Percentiles rank a stretch among this genome's conserved stretches.
phyloP scores from a whole-genome alignment of 1,140 invertebrate species.

The Aphelenchoides fujianensis region DNA sequence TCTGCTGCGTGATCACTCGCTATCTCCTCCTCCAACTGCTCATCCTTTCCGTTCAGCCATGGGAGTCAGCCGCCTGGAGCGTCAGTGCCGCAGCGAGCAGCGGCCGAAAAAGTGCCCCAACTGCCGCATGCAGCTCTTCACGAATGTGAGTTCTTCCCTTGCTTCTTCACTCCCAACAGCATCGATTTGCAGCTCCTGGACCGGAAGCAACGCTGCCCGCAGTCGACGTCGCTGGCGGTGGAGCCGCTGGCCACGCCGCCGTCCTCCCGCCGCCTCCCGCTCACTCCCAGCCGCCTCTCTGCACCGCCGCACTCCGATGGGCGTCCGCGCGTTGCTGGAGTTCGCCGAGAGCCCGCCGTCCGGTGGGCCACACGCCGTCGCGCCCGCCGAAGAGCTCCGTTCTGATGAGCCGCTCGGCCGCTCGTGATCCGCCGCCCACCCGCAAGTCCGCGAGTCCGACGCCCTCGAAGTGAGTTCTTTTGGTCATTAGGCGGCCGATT shows the following conservation, averaged over 20 bases:
- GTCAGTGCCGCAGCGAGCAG: not conserved
- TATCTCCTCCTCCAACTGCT: too few species aligned
- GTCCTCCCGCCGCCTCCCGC: not conserved
- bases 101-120: not conserved
- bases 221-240: too few species aligned
- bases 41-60: not conserved
- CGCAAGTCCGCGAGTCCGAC: not conserved
- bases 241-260: too few species aligned
- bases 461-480: not conserved
- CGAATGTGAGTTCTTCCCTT: not conserved
- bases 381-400: not conserved
- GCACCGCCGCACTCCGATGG: not conserved
- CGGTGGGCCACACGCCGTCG: not conserved
- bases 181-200: too few species aligned
- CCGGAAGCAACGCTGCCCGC: too few species aligned
- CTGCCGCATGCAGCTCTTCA: not conserved
- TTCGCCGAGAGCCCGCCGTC: not conserved
- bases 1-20: too few species aligned
- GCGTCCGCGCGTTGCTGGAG: not conserved
- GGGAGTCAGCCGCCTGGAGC: not conserved
- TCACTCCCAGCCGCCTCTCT: not conserved
- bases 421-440: not conserved
- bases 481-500: too few species aligned
- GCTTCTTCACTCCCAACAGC: too few species aligned
- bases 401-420: not conserved